A percentile compares a stretch with the other conserved stretches of the same genome.
Evolutionary conservation across 2,797 vertebrate species (phyloP).

Genomic region (Chelmon rostratus): DNA sequence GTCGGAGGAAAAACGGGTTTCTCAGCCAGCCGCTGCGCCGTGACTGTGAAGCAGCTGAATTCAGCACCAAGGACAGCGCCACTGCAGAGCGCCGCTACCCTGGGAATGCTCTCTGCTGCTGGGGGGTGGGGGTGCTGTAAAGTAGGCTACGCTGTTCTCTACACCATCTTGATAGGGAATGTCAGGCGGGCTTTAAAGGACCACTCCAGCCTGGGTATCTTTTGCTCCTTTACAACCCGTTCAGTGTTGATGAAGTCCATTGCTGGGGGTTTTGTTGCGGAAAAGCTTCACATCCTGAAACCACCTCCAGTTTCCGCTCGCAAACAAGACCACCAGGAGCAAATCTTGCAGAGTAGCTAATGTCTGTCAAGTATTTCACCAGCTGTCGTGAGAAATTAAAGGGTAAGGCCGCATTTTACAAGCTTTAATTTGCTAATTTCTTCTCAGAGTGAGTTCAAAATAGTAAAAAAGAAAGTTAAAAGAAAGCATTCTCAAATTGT

Average conservation of each 20-base stretch:
- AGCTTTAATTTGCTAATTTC: background rate
- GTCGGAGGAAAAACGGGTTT: constrained; percentile 47
- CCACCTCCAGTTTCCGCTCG: background rate
- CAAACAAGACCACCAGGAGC: background rate
- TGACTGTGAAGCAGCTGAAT: constrained; percentile 66
- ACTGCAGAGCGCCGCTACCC: constrained; percentile 61
- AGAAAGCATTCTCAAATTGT: background rate
- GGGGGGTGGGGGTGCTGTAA: constrained; percentile 35
- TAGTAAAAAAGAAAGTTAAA: background rate
- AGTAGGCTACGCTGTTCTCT: constrained; percentile 76
- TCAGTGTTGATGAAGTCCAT: background rate
- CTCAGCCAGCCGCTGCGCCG: constrained; percentile 49
- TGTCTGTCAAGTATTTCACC: background rate
- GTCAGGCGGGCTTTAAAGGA: constrained; percentile 21
- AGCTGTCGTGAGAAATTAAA: background rate
- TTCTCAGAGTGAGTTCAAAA: background rate
- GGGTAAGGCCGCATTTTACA: background rate
- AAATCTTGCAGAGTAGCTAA: too few relatives aligned
- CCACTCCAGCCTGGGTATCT: background rate
- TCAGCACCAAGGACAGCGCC: constrained; percentile 87
- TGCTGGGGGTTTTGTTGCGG: too few relatives aligned
- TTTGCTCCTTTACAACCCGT: background rate
- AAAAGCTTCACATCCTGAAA: background rate
- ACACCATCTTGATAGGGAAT: constrained; percentile 50
- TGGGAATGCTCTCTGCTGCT: constrained; percentile 62